Percentiles rank a stretch among this genome's conserved stretches.
These are phyloP conservation scores for Suricata suricatta DNA, from an alignment of 2,113 vertebrate genomes.

Conservation along the genomic window DNA sequence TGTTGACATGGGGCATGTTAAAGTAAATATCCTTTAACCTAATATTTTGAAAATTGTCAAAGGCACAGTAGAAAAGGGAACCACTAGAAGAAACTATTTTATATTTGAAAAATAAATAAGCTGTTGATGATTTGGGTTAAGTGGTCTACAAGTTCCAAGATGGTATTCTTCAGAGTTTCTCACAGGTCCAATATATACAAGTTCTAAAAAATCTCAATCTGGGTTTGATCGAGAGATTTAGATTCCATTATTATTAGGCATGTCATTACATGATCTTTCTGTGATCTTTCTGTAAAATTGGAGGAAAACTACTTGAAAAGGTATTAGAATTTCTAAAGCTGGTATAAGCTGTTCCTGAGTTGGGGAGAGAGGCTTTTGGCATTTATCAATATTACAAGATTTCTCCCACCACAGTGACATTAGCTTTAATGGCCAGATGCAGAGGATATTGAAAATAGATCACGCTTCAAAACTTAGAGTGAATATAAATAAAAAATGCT, in stretches of 20 bases:
- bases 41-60: not conserved
- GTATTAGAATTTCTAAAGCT: not conserved
- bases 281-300: constrained; percentile 50
- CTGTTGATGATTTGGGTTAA: constrained; percentile 47
- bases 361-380: constrained; percentile 42
- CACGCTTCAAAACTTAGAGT: constrained; percentile 71
- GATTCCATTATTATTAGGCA: not conserved
- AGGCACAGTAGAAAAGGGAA: not conserved
- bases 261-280: constrained; percentile 46
- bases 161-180: constrained; percentile 24
- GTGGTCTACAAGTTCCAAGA: constrained; percentile 41
- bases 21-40: not conserved
- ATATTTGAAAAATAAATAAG: constrained; percentile 62
- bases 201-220: not conserved
- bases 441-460: constrained; percentile 71
- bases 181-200: not conserved
- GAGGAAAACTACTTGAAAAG: constrained; percentile 50
- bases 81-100: constrained; percentile 53
- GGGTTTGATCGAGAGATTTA: constrained; percentile 55
- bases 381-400: not conserved
- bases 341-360: not conserved
- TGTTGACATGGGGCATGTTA: not conserved
- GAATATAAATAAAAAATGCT: constrained; percentile 74
- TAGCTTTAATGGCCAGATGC: constrained; percentile 61
- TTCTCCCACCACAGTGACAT: constrained; percentile 52